Evolutionary conservation across 1,140 invertebrate genomes (phyloP).

Genomic region (Nephotettix cincticeps): DNA sequence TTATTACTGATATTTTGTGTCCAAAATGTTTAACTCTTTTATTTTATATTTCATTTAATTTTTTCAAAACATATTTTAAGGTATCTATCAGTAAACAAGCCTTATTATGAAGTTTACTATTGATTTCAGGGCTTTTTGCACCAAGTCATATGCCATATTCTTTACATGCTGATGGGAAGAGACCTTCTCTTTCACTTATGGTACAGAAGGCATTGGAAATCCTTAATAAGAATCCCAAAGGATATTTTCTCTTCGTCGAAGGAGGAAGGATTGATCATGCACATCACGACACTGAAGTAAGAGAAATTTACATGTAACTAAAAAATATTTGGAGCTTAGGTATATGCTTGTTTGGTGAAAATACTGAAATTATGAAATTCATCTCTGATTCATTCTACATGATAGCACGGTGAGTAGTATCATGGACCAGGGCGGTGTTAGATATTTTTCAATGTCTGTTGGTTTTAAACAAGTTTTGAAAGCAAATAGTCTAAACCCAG

Average conservation of each 20-base stretch:
- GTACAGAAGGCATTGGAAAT: conserved; percentile 74
- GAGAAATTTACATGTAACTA: too few relatives aligned
- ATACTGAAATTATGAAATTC: too few relatives aligned
- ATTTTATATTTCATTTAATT: not conserved
- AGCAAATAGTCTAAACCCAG: too few relatives aligned
- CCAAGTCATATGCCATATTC: conserved; percentile 42
- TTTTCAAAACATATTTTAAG: not conserved
- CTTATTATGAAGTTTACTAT: conserved; percentile 14
- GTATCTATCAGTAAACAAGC: conserved; percentile 32
- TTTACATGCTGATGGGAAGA: conserved; percentile 50
- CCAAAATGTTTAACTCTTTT: not conserved
- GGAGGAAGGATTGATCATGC: conserved; percentile 73
- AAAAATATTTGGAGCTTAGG: too few relatives aligned
- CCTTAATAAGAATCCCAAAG: conserved; percentile 64
- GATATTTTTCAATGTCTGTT: too few relatives aligned
- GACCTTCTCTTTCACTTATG: conserved; percentile 76
- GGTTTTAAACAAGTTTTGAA: too few relatives aligned
- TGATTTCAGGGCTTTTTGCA: conserved; percentile 38
- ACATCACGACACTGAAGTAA: conserved; percentile 59
- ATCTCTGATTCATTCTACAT: too few relatives aligned
- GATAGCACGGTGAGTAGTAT: too few relatives aligned
- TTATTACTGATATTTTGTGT: too few relatives aligned
- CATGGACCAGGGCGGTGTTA: too few relatives aligned
- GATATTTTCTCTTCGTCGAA: conserved; percentile 70
- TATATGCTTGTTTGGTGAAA: too few relatives aligned